Percentiles rank a stretch among this genome's conserved stretches.
phyloP scores from a whole-genome alignment of 2,797 vertebrate genomes.

The Danio tinwini region DNA sequence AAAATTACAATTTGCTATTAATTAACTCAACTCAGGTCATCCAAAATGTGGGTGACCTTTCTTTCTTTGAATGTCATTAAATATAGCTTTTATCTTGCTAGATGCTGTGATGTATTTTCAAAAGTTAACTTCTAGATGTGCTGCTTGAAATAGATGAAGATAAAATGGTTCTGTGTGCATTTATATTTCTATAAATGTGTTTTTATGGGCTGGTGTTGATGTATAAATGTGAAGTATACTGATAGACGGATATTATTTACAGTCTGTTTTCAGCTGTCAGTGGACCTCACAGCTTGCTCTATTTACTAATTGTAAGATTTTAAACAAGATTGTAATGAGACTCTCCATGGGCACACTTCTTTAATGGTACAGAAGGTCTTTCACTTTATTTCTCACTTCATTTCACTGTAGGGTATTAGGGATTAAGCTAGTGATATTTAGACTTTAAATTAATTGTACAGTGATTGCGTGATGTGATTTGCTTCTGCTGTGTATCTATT shows the following conservation, averaged over 20 bases:
- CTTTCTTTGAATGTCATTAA: conserved; percentile 58
- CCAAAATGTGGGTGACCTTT: too few species aligned
- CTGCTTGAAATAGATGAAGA: conserved; percentile 2
- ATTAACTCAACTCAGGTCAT: too few species aligned
- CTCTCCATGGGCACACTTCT: background rate
- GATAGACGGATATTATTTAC: background rate
- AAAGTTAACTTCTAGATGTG: conserved; percentile 22
- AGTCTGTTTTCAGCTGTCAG: background rate
- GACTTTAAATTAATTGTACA: background rate
- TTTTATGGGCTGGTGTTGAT: background rate
- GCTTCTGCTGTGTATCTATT: background rate
- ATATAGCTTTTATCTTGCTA: conserved; percentile 62
- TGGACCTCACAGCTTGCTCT: background rate
- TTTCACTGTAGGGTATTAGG: background rate
- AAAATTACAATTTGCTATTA: too few species aligned
- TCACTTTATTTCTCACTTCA: conserved; percentile 11
- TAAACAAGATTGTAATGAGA: conserved; percentile 5
- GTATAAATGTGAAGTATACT: background rate
- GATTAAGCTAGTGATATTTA: conserved; percentile 4
- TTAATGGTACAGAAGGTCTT: background rate
- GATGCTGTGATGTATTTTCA: conserved; percentile 3
- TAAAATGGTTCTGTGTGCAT: background rate
- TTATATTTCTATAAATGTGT: background rate
- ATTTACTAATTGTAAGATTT: conserved; percentile 10
- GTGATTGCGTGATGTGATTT: background rate